These are phyloP conservation scores for Hyaena hyaena DNA, from an alignment of 2,113 vertebrate genomes.

Conservation along the genomic window DNA sequence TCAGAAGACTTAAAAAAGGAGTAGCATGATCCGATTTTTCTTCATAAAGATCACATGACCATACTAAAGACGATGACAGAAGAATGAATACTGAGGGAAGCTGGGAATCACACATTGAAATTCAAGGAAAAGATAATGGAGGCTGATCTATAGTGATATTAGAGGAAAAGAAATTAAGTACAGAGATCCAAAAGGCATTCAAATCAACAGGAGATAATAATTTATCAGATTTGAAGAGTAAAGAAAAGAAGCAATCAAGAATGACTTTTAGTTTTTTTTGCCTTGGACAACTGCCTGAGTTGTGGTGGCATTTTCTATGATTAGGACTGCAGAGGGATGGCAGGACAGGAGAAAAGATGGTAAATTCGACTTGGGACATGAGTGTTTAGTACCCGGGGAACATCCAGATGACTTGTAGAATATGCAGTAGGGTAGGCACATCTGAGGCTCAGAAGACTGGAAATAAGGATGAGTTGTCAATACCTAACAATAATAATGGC, in stretches of 20 bases:
- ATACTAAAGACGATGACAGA: background rate
- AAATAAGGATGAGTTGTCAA: background rate
- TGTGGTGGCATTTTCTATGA: background rate
- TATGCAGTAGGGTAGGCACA: background rate
- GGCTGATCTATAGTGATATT: background rate
- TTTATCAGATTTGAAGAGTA: background rate
- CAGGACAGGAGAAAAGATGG: background rate
- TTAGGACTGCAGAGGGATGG: fast-evolving
- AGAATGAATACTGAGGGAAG: background rate
- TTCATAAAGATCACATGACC: background rate
- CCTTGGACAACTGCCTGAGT: background rate
- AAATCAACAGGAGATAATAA: background rate
- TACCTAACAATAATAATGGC: background rate
- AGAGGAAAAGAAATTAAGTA: background rate
- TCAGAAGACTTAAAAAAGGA: background rate
- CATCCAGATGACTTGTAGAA: background rate
- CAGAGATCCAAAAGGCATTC: background rate
- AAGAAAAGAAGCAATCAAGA: background rate
- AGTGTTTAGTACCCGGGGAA: background rate
- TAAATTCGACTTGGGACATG: background rate
- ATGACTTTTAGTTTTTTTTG: background rate
- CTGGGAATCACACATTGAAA: background rate
- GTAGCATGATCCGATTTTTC: background rate
- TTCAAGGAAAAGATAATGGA: background rate
- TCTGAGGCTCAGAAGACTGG: background rate